Evolutionary conservation across 2,113 vertebrate genomes (phyloP).

Genomic region (Embiotoca jacksoni): DNA sequence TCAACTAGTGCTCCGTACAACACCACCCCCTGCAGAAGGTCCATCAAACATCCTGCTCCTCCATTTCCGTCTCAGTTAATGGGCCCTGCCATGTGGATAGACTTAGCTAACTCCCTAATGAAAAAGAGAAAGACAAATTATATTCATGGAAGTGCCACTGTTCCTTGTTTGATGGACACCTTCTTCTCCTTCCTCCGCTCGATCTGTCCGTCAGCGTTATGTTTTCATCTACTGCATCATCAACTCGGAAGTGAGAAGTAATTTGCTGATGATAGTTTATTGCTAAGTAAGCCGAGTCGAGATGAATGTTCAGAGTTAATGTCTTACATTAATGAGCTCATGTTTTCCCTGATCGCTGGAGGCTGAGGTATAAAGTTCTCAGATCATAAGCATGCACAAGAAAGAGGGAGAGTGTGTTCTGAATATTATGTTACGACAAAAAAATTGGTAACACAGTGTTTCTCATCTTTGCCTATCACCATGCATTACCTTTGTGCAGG

Average conservation of each 20-base stretch:
- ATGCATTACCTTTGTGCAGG: not conserved
- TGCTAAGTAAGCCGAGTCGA: conserved; percentile 53
- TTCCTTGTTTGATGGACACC: conserved; percentile 48
- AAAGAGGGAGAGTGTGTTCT: not conserved
- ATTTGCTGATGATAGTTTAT: conserved; percentile 55
- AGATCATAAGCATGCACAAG: not conserved
- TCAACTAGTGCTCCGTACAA: not conserved
- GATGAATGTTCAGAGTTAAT: conserved; percentile 32
- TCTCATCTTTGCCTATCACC: not conserved
- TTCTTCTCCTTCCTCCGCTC: conserved; percentile 26
- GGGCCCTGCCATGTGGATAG: conserved; percentile 21
- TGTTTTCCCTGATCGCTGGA: conserved; percentile 48
- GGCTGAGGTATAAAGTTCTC: conserved; percentile 1
- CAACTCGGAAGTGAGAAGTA: conserved; percentile 52
- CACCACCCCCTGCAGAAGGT: not conserved
- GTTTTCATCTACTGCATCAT: conserved; percentile 28
- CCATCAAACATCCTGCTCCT: conserved; percentile 17
- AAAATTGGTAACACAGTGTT: no score
- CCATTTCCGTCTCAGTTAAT: conserved; percentile 43
- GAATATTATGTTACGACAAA: not conserved
- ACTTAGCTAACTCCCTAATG: conserved; percentile 23
- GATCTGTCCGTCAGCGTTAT: conserved; percentile 38
- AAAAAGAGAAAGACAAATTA: conserved; percentile 46
- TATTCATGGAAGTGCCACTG: conserved; percentile 64
- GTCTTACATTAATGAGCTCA: conserved; percentile 32